These are phyloP conservation scores for Acronicta alni DNA, from an alignment of 2,888 invertebrate species.

Conservation along the genomic window DNA sequence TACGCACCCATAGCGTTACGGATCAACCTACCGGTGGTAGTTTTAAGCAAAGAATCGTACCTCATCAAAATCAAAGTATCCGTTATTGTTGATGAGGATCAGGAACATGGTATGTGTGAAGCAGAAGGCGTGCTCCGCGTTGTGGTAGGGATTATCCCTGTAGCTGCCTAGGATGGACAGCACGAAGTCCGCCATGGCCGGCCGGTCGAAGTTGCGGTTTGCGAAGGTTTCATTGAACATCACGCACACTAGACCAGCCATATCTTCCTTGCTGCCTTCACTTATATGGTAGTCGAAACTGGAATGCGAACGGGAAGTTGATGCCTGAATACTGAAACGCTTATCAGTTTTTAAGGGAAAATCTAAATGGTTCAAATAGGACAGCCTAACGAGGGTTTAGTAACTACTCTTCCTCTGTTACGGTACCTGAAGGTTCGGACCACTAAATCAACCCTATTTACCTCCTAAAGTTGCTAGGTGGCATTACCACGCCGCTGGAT, in stretches of 20 bases:
- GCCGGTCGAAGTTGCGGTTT: slow-evolving; percentile 74
- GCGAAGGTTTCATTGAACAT: slow-evolving; percentile 87
- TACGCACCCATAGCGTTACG: no score
- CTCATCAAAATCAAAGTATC: slow-evolving; percentile 84
- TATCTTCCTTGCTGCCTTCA: slow-evolving; percentile 81
- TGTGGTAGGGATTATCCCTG: slow-evolving; percentile 89
- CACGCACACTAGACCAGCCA: slow-evolving; percentile 86
- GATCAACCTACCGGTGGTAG: no score
- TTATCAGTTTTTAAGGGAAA: background rate
- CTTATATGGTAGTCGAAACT: slow-evolving; percentile 90
- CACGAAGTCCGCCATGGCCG: slow-evolving; percentile 81
- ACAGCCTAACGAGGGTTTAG: no score
- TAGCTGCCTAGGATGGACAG: slow-evolving; percentile 85
- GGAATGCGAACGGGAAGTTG: slow-evolving; percentile 15
- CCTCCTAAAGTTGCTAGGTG: slow-evolving; percentile 84
- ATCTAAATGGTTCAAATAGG: no score
- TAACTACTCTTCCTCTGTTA: no score
- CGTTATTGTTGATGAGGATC: slow-evolving; percentile 83
- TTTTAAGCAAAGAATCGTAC: slow-evolving; percentile 59
- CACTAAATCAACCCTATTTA: slow-evolving; percentile 49
- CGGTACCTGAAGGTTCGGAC: no score
- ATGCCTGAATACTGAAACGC: background rate
- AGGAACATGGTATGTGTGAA: slow-evolving; percentile 90
- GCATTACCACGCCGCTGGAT: slow-evolving; percentile 71
- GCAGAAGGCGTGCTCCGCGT: slow-evolving; percentile 90